Conservation (phyloP, 1,140 invertebrate species). For the Zaprionus inermis region DNA sequence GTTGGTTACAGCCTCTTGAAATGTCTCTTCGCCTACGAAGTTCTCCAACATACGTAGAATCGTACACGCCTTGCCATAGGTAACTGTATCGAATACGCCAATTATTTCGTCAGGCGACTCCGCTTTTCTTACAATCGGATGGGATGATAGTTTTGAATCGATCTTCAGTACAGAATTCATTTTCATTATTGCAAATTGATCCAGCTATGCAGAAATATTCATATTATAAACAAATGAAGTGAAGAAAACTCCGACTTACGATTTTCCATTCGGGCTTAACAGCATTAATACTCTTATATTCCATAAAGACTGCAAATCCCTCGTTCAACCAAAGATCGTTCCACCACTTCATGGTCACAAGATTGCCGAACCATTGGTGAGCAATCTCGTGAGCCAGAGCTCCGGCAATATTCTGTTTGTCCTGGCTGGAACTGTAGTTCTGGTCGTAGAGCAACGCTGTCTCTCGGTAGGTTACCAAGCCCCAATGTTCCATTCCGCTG, state of each 20-base stretch:
- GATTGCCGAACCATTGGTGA: constrained; percentile 96
- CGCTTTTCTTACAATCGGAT: constrained; percentile 93
- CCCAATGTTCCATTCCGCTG: constrained; percentile 98
- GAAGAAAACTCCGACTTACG: too few relatives aligned
- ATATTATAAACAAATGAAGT: too few relatives aligned
- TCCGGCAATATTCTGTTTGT: constrained; percentile 91
- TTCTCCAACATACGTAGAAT: constrained; percentile 95
- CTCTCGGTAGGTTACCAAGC: constrained; percentile 93
- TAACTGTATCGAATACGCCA: constrained; percentile 95
- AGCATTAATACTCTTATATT: constrained; percentile 90
- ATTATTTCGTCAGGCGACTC: constrained; percentile 96
- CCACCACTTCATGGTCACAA: constrained; percentile 97
- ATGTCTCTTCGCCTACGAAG: constrained; percentile 91
- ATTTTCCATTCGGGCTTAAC: constrained; percentile 93
- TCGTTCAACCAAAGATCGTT: constrained; percentile 96
- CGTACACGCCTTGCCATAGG: constrained; percentile 96
- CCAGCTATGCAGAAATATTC: constrained; percentile 75
- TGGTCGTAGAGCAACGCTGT: constrained; percentile 91
- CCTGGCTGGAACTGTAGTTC: constrained; percentile 88
- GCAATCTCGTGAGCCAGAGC: constrained; percentile 96
- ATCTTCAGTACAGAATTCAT: constrained; percentile 90
- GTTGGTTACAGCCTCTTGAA: constrained; percentile 89
- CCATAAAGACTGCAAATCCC: constrained; percentile 95
- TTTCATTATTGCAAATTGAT: constrained; percentile 90
- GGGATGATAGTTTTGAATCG: constrained; percentile 94